Evolutionary conservation across 30 jellyfish, hydroid and myxozoan species (phyloP).

Genomic region (Sanderia malayensis): DNA sequence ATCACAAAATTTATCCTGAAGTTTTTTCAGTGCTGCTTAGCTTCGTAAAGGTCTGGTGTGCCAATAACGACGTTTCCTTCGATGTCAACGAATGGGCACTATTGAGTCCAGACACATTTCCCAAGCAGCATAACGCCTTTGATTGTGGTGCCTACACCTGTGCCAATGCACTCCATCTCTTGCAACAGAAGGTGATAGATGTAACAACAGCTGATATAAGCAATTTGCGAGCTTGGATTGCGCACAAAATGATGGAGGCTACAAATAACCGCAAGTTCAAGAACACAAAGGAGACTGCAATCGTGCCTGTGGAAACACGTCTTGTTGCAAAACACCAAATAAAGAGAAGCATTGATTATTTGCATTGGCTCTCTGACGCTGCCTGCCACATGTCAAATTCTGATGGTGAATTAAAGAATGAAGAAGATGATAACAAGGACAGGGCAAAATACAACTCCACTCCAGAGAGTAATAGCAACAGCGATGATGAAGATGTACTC

Average conservation of each 20-base stretch:
- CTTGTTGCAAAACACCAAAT: too few species aligned
- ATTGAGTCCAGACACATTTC: neutral
- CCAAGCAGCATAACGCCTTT: conserved; percentile 2
- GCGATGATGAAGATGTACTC: neutral
- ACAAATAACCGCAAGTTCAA: too few species aligned
- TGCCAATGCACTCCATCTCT: neutral
- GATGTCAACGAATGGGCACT: neutral
- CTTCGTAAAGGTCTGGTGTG: conserved; percentile 8
- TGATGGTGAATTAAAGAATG: too few species aligned
- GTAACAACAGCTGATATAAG: neutral
- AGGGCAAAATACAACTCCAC: too few species aligned
- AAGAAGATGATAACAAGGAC: too few species aligned
- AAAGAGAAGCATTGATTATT: too few species aligned
- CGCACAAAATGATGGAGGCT: neutral
- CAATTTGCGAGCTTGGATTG: conserved; percentile 2
- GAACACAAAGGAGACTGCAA: too few species aligned
- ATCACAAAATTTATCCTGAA: neutral
- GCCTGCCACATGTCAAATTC: too few species aligned
- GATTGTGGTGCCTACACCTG: conserved; percentile 20
- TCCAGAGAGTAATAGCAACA: too few species aligned
- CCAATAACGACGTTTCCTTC: neutral
- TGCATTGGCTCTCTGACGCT: too few species aligned
- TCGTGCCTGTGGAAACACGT: too few species aligned
- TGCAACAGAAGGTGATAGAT: neutral
- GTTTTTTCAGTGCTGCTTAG: neutral